Base-by-base conservation (phyloP, 2,888 invertebrate species). In the Drosophila dives region DNA sequence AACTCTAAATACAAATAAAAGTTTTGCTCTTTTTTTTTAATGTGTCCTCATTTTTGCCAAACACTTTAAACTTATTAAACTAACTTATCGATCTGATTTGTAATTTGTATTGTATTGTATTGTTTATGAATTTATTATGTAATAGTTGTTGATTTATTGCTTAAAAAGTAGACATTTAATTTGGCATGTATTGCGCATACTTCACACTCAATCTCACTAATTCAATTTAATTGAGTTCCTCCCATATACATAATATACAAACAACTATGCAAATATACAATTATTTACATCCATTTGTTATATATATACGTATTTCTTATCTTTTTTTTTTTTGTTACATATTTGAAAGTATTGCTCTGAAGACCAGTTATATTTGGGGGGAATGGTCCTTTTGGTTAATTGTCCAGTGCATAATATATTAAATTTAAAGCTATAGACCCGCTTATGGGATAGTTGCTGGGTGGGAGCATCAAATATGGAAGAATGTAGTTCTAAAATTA, bases 121-220 rank as follows among this genome's bases (percentile, higher is more conserved):
- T 82, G 53, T 71, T 77, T 72, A 70, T 66, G 67, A 59, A 63
- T 62, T 73, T 73, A 80, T 69, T 66, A 75, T 82, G 75, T 77
- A 81, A 66, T 82, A 83, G 75, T 81, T 75, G 64, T 73, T 81
- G 83, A 75, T 83, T 68, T 80, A 36, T 70, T 73, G 73, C 86
- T 88, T 85, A 88, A 73, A 85, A 77, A 70, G 60, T 88, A 85
- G 80, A 85, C 81, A 85, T 77, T 83, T 81, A 89, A 86, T 86
- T 86, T 86, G 86, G 86, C 86, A 86, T 86, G 79, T 89, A 89
- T 86, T 89, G 83, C 89, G 89, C 81, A 77, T 83, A 76, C 69
- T 73, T 75, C 49, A 55, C 51, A 55, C 73, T 80, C 76, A 72
- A 73, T 79, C 64, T 78, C 72, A 80, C 64, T 67, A 51, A 64